Percentiles rank a stretch among this genome's conserved stretches.
These are phyloP conservation scores for Nowickia ferox DNA, from an alignment of 2,888 invertebrate genomes.

Conservation along the genomic window DNA sequence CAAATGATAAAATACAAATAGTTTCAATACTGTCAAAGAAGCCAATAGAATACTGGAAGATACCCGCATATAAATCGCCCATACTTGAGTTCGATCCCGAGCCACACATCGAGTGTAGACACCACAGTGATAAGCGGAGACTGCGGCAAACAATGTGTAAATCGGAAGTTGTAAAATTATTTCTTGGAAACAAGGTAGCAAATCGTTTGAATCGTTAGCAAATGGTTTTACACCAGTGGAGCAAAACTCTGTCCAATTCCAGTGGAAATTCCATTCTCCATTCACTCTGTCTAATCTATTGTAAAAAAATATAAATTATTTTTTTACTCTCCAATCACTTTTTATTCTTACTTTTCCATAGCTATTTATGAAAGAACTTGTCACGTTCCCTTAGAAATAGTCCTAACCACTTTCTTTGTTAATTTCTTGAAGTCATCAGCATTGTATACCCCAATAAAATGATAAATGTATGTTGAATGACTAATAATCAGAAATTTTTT, in stretches of 20 bases:
- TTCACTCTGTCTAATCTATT: slow-evolving; percentile 22
- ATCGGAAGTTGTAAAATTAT: slow-evolving; percentile 90
- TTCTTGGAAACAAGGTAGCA: slow-evolving; percentile 94
- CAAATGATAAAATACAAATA: slow-evolving; percentile 86
- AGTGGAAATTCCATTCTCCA: slow-evolving; percentile 79
- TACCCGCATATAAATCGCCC: slow-evolving; percentile 87
- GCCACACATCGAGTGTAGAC: slow-evolving; percentile 85
- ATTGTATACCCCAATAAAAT: slow-evolving; percentile 27
- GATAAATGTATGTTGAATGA: slow-evolving; percentile 45
- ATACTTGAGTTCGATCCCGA: slow-evolving; percentile 86
- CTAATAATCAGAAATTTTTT: slow-evolving; percentile 38
- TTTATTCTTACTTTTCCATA: slow-evolving; percentile 24
- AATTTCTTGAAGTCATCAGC: not conserved
- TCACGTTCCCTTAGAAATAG: not conserved
- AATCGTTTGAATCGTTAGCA: slow-evolving; percentile 88
- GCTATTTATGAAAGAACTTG: not conserved
- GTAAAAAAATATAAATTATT: not conserved
- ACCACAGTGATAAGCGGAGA: slow-evolving; percentile 93
- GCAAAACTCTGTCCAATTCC: slow-evolving; percentile 91
- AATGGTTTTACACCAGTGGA: slow-evolving; percentile 89
- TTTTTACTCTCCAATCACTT: not conserved
- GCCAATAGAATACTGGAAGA: slow-evolving; percentile 86
- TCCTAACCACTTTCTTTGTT: not conserved
- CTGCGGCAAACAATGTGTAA: slow-evolving; percentile 88
- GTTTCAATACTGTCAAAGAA: slow-evolving; percentile 87